Evolutionary conservation across 2,113 vertebrate genomes (phyloP).

Genomic region (Tricholaema leucomelas): DNA sequence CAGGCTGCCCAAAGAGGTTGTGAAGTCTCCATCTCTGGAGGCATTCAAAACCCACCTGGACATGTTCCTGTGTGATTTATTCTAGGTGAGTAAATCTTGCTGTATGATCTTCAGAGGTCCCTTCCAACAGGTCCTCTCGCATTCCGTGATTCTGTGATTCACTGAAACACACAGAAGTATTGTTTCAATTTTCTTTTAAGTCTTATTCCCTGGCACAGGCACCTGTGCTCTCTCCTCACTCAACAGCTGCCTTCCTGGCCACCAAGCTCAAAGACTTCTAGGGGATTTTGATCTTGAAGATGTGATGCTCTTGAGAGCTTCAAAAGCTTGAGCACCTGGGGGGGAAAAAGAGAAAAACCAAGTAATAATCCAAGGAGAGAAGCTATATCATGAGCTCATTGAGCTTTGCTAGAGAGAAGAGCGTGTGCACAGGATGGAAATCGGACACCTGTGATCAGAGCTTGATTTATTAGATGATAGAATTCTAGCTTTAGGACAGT

Average conservation of each 20-base stretch:
- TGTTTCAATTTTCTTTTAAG: neutral
- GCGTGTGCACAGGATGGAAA: rapidly evolving
- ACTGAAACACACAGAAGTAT: neutral
- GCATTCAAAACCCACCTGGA: no score
- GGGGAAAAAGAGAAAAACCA: neutral
- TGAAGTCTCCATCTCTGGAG: no score
- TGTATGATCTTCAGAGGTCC: no score
- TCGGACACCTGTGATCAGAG: conserved; percentile 4
- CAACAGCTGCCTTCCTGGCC: neutral
- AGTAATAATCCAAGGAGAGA: neutral
- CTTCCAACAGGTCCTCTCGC: no score
- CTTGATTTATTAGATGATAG: neutral
- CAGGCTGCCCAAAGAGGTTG: no score
- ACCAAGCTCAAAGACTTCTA: neutral
- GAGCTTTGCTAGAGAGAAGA: neutral
- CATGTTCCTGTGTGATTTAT: no score
- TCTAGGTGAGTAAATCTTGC: no score
- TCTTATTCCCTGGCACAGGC: neutral
- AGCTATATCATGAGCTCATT: neutral
- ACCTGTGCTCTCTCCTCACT: neutral
- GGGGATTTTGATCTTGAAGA: neutral
- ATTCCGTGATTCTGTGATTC: neutral
- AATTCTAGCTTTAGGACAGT: neutral
- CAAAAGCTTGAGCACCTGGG: neutral
- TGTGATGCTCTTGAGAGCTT: neutral